Conservation (phyloP, 1,140 invertebrate species). For the Diabrotica virgifera region DNA sequence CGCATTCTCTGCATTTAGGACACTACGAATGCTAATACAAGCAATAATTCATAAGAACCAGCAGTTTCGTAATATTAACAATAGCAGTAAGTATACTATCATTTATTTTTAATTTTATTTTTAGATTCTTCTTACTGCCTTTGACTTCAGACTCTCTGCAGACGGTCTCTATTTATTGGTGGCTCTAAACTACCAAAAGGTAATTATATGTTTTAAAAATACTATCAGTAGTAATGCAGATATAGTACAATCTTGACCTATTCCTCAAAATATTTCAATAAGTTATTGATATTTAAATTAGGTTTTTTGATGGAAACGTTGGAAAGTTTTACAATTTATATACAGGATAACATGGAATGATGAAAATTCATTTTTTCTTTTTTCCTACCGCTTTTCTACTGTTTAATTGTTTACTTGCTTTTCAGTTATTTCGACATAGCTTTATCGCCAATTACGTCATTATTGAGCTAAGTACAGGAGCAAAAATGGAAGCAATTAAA, state of each 20-base stretch:
- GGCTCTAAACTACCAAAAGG: slow-evolving; percentile 53
- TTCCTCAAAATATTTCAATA: no score
- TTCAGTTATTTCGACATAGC: slow-evolving; percentile 59
- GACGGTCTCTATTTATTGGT: slow-evolving; percentile 53
- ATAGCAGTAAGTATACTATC: no score
- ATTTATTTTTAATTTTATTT: slow-evolving; percentile 12
- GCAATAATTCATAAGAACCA: no score
- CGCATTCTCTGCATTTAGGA: no score
- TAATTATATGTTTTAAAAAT: slow-evolving; percentile 29
- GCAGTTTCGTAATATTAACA: no score
- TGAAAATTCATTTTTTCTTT: neutral
- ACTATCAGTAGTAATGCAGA: neutral
- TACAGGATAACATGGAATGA: no score
- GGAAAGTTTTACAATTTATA: no score
- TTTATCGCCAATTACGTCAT: slow-evolving; percentile 57
- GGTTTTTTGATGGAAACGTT: no score
- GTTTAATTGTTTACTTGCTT: slow-evolving; percentile 37
- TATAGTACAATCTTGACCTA: no score
- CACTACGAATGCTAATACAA: no score
- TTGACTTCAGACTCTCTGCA: slow-evolving; percentile 49
- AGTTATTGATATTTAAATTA: no score
- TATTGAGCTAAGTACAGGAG: slow-evolving; percentile 52
- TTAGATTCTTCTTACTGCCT: slow-evolving; percentile 40
- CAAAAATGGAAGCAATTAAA: slow-evolving; percentile 48
- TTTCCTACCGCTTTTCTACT: neutral